phyloP scores from a whole-genome alignment of 2,113 vertebrate species.

The Hiodon alosoides region DNA sequence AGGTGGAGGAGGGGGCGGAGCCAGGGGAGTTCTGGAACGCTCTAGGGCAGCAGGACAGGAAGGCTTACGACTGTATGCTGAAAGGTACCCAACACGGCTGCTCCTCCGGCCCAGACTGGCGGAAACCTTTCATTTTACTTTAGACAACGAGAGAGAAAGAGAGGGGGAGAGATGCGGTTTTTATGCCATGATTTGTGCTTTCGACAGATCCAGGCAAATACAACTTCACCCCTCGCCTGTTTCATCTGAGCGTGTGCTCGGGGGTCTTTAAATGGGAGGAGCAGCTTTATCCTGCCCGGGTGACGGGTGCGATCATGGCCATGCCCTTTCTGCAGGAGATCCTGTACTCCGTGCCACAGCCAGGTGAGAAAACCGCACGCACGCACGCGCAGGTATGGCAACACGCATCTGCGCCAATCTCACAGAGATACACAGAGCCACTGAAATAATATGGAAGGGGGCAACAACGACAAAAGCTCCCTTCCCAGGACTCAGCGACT shows the following conservation, averaged over 20 bases:
- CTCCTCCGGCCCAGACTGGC: background rate
- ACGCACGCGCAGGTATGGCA: background rate
- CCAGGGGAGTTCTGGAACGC: slow-evolving; percentile 64
- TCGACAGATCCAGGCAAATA: slow-evolving; percentile 65
- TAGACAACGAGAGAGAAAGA: background rate
- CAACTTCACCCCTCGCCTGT: slow-evolving; percentile 68
- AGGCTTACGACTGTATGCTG: slow-evolving; percentile 71
- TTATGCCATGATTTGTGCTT: background rate
- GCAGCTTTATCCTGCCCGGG: slow-evolving; percentile 43
- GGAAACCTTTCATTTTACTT: background rate
- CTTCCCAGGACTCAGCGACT: background rate
- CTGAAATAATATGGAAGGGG: no score
- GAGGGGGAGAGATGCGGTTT: background rate
- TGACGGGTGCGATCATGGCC: slow-evolving; percentile 51
- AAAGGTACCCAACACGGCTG: slow-evolving; percentile 51
- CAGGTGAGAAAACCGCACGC: slow-evolving; percentile 48
- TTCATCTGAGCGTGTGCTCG: slow-evolving; percentile 55
- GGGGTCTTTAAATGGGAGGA: slow-evolving; percentile 56
- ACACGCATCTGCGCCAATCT: background rate
- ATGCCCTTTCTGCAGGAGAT: slow-evolving; percentile 67
- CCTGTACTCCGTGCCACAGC: slow-evolving; percentile 54
- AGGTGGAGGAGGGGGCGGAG: slow-evolving; percentile 65
- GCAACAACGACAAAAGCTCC: background rate
- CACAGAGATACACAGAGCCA: background rate
- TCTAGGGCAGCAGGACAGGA: slow-evolving; percentile 61